Conservation (phyloP, 2,113 vertebrate genomes). For the Stigmatopora argus region DNA sequence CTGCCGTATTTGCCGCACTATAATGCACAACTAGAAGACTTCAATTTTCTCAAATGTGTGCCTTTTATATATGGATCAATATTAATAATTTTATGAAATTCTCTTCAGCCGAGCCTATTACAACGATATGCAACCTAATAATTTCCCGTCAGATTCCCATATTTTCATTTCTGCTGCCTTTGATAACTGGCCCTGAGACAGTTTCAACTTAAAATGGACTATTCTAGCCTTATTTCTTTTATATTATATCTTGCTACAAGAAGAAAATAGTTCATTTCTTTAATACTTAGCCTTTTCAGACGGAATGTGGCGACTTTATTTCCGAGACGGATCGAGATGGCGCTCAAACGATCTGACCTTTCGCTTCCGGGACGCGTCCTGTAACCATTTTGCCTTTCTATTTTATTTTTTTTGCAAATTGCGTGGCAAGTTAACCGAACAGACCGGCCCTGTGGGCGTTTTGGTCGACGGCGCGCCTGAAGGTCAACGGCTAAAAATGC, state of each 20-base stretch:
- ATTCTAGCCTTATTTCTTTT: background rate
- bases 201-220: background rate
- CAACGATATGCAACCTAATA: too few relatives aligned
- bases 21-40: too few relatives aligned
- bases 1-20: too few relatives aligned
- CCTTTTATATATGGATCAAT: too few relatives aligned
- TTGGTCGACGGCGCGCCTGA: constrained; percentile 19
- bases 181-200: background rate
- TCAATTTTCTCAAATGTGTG: too few relatives aligned
- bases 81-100: too few relatives aligned
- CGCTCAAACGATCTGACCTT: background rate
- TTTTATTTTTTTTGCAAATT: too few relatives aligned
- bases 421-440: constrained; percentile 20
- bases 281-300: background rate
- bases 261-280: background rate
- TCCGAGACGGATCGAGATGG: background rate
- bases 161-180: background rate
- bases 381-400: background rate
- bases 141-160: background rate
- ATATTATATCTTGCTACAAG: background rate
- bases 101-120: too few relatives aligned
- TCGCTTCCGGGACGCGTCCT: constrained; percentile 17
- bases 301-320: background rate
- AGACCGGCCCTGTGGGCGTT: constrained; percentile 37
- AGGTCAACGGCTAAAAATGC: constrained; percentile 41